Conservation (phyloP, 2,888 invertebrate genomes). For the Lasioglossum oenotherae region DNA sequence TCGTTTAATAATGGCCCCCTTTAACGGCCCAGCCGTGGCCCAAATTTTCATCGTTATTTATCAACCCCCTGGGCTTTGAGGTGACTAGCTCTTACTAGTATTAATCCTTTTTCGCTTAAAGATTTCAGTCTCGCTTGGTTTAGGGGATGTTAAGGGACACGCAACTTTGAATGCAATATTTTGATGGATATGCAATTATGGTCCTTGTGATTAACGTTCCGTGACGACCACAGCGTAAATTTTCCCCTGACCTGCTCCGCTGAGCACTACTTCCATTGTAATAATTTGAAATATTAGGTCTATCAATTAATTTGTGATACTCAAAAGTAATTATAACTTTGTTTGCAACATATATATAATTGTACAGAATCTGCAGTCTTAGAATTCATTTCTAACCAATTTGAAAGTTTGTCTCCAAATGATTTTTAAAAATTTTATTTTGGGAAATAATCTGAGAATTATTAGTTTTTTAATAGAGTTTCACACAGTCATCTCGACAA, state of each 20-base stretch:
- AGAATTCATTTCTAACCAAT: background rate
- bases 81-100: background rate
- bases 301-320: background rate
- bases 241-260: background rate
- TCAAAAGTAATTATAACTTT: background rate
- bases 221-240: background rate
- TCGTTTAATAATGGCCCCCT: constrained; percentile 40
- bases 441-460: background rate
- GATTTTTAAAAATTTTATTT: no score
- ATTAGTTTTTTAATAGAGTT: background rate
- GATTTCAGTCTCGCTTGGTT: background rate
- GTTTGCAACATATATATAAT: background rate
- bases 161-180: background rate
- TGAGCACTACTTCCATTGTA: background rate
- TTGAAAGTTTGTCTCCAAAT: no score
- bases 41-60: constrained; percentile 3
- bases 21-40: background rate
- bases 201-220: background rate
- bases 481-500: background rate
- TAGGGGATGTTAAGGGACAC: background rate
- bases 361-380: background rate
- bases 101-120: background rate
- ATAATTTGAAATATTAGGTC: background rate
- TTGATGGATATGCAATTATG: background rate
- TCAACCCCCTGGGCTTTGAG: background rate